Base-by-base conservation (phyloP, 1,140 invertebrate species). In the Adelges cooleyi region DNA sequence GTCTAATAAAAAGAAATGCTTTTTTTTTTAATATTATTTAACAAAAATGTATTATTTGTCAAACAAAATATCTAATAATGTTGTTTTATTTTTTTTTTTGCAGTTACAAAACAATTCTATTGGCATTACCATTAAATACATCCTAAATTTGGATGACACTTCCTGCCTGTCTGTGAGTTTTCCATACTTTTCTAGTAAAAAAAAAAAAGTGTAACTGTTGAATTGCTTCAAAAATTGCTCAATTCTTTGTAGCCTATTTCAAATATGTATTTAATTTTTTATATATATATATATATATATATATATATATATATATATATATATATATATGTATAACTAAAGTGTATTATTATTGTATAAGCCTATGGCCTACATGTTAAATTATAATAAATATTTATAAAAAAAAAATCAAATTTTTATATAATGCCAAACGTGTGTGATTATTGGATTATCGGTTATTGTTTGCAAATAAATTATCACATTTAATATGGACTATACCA, bases 1-100 rank as follows among this genome's bases (percentile, higher is more conserved):
- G n/a, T n/a, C n/a, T n/a, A n/a, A n/a, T n/a, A n/a, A n/a, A n/a
- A n/a, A n/a, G n/a, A n/a, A n/a, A n/a, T n/a, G n/a, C n/a, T n/a
- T n/a, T n/a, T n/a, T n/a, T n/a, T n/a, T n/a, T n/a, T n/a, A n/a
- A n/a, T n/a, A n/a, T n/a, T n/a, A n/a, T n/a, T n/a, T n/a, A n/a
- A n/a, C n/a, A n/a, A n/a, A n/a, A n/a, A n/a, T n/a, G n/a, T n/a
- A n/a, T n/a, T n/a, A n/a, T n/a, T n/a, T n/a, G n/a, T n/a, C n/a
- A n/a, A n/a, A n/a, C n/a, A n/a, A n/a, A n/a, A n/a, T n/a, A n/a
- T n/a, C n/a, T n/a, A n/a, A n/a, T n/a, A n/a, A n/a, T n/a, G n/a
- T n/a, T n/a, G n/a, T n/a, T n/a, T n/a, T 33, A 33, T 70, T 76
- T 36, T 56, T 44, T 59, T 18, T 5, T 59, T 62, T 62, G 33